Percentiles rank a stretch among this genome's conserved stretches.
Conservation (phyloP, 2,797 vertebrate genomes). For the Acipenser transmontanus region DNA sequence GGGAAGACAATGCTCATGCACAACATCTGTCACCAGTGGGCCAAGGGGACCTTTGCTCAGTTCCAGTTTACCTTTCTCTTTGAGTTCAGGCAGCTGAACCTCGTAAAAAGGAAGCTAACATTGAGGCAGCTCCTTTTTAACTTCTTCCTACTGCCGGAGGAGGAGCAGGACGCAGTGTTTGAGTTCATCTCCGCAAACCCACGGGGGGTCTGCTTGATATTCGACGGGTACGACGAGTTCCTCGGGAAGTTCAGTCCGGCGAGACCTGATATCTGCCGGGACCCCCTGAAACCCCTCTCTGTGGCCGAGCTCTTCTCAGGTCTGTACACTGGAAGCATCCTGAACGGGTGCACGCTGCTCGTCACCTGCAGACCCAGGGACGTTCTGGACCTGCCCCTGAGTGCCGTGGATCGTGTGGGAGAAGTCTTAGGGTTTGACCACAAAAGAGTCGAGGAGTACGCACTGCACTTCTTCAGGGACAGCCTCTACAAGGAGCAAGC, state of each 20-base stretch:
- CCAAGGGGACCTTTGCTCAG: slow-evolving; percentile 54
- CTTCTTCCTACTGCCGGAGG: slow-evolving; percentile 53
- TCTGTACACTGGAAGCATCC: slow-evolving; percentile 64
- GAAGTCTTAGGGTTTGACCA: slow-evolving; percentile 72
- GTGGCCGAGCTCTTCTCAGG: slow-evolving; percentile 63
- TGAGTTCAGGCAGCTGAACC: slow-evolving; percentile 80
- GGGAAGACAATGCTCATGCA: slow-evolving; percentile 79
- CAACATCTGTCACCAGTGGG: slow-evolving; percentile 69
- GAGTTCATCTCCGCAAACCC: slow-evolving; percentile 65
- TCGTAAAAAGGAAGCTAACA: slow-evolving; percentile 56
- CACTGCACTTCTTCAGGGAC: slow-evolving; percentile 57
- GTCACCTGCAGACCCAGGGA: slow-evolving; percentile 72
- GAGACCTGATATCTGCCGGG: slow-evolving; percentile 1
- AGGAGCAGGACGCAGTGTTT: slow-evolving; percentile 53
- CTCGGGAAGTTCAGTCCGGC: slow-evolving; percentile 31
- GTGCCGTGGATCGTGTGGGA: slow-evolving; percentile 44
- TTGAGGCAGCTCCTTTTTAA: slow-evolving; percentile 75
- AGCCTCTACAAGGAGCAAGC: slow-evolving; percentile 40
- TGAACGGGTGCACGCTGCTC: slow-evolving; percentile 74
- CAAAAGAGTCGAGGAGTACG: slow-evolving; percentile 60
- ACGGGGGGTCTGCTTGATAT: slow-evolving; percentile 63
- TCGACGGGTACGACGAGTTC: slow-evolving; percentile 86
- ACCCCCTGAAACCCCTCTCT: slow-evolving; percentile 27
- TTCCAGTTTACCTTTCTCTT: slow-evolving; percentile 72
- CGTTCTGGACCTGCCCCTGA: slow-evolving; percentile 50